These are phyloP conservation scores for Xanthorhoe designata DNA, from an alignment of 2,888 invertebrate genomes.

Conservation along the genomic window DNA sequence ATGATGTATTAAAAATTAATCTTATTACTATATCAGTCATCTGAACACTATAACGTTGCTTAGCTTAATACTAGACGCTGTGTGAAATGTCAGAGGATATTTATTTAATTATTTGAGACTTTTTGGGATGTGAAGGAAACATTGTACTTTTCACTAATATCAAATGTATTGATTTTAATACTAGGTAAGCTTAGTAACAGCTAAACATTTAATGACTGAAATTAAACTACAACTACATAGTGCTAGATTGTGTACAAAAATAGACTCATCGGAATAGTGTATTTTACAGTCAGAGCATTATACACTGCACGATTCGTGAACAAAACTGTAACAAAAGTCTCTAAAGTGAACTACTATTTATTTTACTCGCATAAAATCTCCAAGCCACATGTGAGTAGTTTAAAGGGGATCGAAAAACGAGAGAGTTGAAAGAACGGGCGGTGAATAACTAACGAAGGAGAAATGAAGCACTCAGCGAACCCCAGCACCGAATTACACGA, in stretches of 20 bases:
- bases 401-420: slow-evolving; percentile 37
- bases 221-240: no score
- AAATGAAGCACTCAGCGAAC: slow-evolving; percentile 57
- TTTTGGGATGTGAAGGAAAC: no score
- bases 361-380: slow-evolving; percentile 8
- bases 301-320: background rate
- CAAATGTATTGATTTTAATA: no score
- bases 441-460: slow-evolving; percentile 62
- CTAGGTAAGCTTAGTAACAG: no score
- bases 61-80: no score
- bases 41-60: no score
- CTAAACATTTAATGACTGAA: no score
- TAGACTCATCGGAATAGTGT: background rate
- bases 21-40: no score
- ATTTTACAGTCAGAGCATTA: background rate
- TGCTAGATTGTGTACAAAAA: background rate
- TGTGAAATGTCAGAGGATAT: no score
- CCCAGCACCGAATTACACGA: slow-evolving; percentile 49
- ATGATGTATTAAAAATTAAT: no score
- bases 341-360: background rate
- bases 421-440: slow-evolving; percentile 44
- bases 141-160: no score
- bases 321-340: background rate
- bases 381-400: slow-evolving; percentile 15
- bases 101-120: no score